A percentile compares a stretch with the other conserved stretches of the same genome.
phyloP scores from a whole-genome alignment of 2,888 invertebrate species.

The Ceriagrion tenellum region DNA sequence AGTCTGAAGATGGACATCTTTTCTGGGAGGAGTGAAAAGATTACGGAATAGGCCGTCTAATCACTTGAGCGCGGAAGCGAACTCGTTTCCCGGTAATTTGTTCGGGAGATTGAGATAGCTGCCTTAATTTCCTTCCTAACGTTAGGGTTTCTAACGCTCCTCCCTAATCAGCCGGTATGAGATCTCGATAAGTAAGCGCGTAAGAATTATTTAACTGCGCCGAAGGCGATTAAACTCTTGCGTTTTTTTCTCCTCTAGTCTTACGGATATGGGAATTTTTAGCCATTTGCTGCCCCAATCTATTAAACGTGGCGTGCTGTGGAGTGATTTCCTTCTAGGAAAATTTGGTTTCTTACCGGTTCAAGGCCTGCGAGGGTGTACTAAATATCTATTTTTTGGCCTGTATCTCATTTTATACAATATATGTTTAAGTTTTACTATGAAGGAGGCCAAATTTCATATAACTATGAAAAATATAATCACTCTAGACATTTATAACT shows the following conservation, averaged over 20 bases:
- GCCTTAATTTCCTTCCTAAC: not conserved
- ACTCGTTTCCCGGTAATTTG: slow-evolving; percentile 24
- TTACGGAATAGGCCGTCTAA: slow-evolving; percentile 39
- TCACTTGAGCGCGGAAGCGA: not conserved
- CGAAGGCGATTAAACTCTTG: not conserved
- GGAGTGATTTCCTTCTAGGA: not conserved
- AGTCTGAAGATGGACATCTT: not conserved
- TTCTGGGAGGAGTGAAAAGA: not conserved
- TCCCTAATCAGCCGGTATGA: not conserved
- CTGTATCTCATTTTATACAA: no score
- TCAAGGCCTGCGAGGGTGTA: not conserved
- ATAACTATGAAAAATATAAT: no score
- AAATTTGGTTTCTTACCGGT: not conserved
- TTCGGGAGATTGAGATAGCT: not conserved
- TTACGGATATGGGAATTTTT: not conserved
- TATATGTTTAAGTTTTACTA: no score
- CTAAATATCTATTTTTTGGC: no score
- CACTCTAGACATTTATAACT: no score
- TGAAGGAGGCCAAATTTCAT: no score
- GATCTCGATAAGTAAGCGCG: not conserved
- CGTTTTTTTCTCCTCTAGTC: not conserved
- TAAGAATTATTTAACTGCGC: not conserved
- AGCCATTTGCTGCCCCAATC: not conserved
- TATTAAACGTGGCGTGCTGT: not conserved
- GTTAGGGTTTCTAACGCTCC: not conserved